Evolutionary conservation across 2,797 vertebrate species (phyloP), one percentile per base, ranked within the genome.

Genomic region (Phaenicophaeus curvirostris): DNA sequence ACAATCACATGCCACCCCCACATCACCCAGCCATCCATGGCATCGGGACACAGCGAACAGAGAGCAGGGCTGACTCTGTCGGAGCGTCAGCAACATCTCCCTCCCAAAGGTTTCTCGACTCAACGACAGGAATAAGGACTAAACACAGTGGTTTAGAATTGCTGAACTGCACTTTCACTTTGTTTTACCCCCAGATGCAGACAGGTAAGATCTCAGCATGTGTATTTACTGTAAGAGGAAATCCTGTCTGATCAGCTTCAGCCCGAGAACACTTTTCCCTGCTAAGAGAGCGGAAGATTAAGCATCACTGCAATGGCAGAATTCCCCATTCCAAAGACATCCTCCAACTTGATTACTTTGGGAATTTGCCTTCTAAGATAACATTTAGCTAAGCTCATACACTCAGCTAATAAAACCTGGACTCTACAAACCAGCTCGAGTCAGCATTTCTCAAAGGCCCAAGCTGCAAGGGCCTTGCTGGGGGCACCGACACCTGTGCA

Each of bases 1-100:
- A 4, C 0, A 11, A 50, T 15, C 35, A 9, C 1, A 16, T 2
- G 1, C 48, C 68, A 9, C 2, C 46, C 5, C 17, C 0, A 0
- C 20, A 42, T 6, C 35, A 3, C 55, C 12, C 79, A 23, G 35
- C 9, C 33, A 8, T 7, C 53, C 79, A 37, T n/a, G 19, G 1
- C 6, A 10, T 33, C 8, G 4, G 31, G 9, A 73, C 39, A 24
- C 35, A 50, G 33, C 33, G 6, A 30, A 12, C 2, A 7, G 46
- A 46, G 53, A 67, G 24, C 46, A 39, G 2, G 27, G 58, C 53
- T 41, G 58, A 31, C 73, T 61, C 23, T 21, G 39, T 4, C 51
- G 6, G 53, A 85, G 78, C 0, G 71, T 50, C 46, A 74, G 62
- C 0, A 14, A 18, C 0, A 7, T 6, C 4, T 1, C 46, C 42